These are phyloP conservation scores for Charina bottae DNA, from an alignment of 2,113 vertebrate species.

Conservation along the genomic window DNA sequence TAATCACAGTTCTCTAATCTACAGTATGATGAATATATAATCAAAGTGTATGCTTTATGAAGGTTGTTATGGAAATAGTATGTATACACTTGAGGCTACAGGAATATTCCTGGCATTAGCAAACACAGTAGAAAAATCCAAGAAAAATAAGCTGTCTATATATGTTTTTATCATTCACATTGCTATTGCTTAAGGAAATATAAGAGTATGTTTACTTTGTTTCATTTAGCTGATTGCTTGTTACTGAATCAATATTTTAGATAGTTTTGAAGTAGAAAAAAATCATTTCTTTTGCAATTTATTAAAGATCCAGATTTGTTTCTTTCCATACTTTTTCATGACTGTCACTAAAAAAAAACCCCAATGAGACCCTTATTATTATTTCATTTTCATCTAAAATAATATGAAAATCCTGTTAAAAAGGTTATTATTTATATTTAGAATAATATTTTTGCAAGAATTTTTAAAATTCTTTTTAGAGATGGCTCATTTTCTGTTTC, in stretches of 20 bases:
- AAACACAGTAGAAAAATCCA: slow-evolving; percentile 28
- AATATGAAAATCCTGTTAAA: no score
- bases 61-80: not conserved
- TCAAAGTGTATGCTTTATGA: not conserved
- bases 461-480: not conserved
- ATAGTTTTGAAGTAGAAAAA: slow-evolving; percentile 68
- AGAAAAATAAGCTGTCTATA: slow-evolving; percentile 30
- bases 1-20: not conserved
- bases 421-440: no score
- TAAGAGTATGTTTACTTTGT: slow-evolving; percentile 57
- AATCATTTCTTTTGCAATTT: slow-evolving; percentile 60
- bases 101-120: slow-evolving; percentile 13
- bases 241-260: slow-evolving; percentile 62
- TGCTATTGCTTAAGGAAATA: slow-evolving; percentile 43
- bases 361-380: not conserved
- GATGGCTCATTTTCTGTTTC: not conserved
- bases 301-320: slow-evolving; percentile 24
- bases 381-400: not conserved
- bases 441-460: not conserved
- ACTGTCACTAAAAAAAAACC: not conserved
- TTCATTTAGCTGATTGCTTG: slow-evolving; percentile 57
- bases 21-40: not conserved
- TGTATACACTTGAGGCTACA: slow-evolving; percentile 15
- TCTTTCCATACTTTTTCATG: slow-evolving; percentile 54
- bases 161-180: slow-evolving; percentile 44